Evolutionary conservation across 2,888 invertebrate species (phyloP).

Genomic region (Ethmia dodecea): DNA sequence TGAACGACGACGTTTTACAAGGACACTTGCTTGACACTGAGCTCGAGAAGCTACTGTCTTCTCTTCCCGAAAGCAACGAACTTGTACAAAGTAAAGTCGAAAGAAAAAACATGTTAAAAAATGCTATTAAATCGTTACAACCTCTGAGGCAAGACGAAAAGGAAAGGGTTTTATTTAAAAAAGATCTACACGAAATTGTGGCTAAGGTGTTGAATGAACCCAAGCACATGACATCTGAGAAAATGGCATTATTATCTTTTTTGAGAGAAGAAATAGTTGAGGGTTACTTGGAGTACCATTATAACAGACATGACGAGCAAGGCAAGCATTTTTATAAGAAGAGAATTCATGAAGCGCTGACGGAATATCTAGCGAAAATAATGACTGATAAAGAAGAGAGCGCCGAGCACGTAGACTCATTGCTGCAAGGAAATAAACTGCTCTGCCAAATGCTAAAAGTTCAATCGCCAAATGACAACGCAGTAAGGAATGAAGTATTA

Average conservation of each 20-base stretch:
- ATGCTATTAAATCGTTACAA: conserved; percentile 33
- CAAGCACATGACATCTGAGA: conserved; percentile 20
- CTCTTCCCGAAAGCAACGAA: conserved; percentile 28
- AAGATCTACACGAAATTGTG: conserved; percentile 35
- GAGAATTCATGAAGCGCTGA: conserved; percentile 32
- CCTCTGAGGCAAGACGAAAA: conserved; percentile 37
- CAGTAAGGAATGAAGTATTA: conserved; percentile 23
- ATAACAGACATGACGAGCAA: conserved; percentile 32
- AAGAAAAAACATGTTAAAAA: conserved; percentile 33
- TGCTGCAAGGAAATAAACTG: conserved; percentile 39
- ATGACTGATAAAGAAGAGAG: conserved; percentile 13
- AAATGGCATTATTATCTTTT: conserved; percentile 20
- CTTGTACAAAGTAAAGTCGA: conserved; percentile 26
- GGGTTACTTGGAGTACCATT: conserved; percentile 38
- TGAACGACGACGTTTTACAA: conserved; percentile 37
- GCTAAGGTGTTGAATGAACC: conserved; percentile 29
- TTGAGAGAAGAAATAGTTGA: conserved; percentile 42
- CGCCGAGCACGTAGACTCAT: conserved; percentile 20
- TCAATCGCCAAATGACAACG: conserved; percentile 18
- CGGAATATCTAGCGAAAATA: conserved; percentile 24
- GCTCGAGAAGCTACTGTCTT: conserved; percentile 32
- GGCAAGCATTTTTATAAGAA: conserved; percentile 30
- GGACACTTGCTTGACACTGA: conserved; percentile 36
- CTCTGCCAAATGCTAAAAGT: conserved; percentile 37
- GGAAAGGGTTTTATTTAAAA: conserved; percentile 35